Evolutionary conservation across 2,797 vertebrate genomes (phyloP).

Genomic region (Buceros bicornis): DNA sequence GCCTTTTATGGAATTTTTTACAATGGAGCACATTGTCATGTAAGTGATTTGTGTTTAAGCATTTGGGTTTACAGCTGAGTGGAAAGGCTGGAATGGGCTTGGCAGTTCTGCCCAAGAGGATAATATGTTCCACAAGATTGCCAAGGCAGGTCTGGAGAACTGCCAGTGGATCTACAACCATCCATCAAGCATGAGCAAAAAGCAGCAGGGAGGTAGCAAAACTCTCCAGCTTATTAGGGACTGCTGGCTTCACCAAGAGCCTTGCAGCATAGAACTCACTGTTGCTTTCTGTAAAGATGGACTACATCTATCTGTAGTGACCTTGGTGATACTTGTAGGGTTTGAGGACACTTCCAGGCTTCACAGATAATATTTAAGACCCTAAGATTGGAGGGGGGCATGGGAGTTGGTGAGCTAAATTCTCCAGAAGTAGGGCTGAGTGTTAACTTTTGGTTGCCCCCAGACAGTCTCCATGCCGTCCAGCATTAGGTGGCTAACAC

Average conservation of each 20-base stretch:
- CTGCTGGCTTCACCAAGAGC: neutral
- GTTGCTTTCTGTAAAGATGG: neutral
- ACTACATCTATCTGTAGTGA: neutral
- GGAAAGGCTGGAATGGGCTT: conserved; percentile 34
- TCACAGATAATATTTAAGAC: neutral
- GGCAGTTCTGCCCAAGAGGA: conserved; percentile 36
- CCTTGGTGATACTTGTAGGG: neutral
- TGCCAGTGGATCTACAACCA: conserved; percentile 34
- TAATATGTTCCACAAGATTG: conserved; percentile 43
- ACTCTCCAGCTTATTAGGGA: conserved; percentile 1
- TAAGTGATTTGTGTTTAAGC: conserved; percentile 47
- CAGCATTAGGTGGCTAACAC: neutral
- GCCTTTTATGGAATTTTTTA: conserved; percentile 57
- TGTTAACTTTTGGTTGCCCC: neutral
- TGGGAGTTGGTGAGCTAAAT: neutral
- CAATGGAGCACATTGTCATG: neutral
- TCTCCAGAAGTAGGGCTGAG: neutral
- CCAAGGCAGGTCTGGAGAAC: conserved; percentile 45
- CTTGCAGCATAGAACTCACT: neutral
- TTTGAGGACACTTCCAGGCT: neutral
- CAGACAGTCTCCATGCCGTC: neutral
- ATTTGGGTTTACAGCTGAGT: conserved; percentile 37
- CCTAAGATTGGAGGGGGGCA: neutral
- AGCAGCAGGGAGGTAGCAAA: neutral
- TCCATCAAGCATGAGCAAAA: neutral